Evolutionary conservation across 1,140 invertebrate genomes (phyloP).

Genomic region (Heliothis virescens): DNA sequence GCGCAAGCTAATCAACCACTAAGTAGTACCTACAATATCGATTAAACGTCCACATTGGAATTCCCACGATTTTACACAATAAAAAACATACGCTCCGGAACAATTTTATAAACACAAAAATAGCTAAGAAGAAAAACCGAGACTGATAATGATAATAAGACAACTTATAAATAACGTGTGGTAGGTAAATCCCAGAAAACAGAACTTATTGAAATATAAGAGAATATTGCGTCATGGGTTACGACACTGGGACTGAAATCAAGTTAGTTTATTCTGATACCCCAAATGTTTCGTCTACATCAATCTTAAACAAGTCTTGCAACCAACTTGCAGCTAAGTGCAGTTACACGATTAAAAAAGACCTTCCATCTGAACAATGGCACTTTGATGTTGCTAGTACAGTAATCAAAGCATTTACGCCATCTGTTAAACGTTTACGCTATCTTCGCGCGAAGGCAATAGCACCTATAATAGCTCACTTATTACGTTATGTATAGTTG

Average conservation of each 20-base stretch:
- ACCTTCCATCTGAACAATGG: slow-evolving; percentile 64
- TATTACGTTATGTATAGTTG: slow-evolving; percentile 35
- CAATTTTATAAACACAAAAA: not conserved
- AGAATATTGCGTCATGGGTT: slow-evolving; percentile 58
- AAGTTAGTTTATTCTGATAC: slow-evolving; percentile 47
- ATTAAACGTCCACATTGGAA: too few relatives aligned
- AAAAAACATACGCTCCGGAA: not conserved
- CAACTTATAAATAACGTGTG: not conserved
- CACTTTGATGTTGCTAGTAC: slow-evolving; percentile 53
- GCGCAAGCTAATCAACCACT: too few relatives aligned
- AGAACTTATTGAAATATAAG: slow-evolving; percentile 43
- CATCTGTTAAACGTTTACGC: slow-evolving; percentile 44
- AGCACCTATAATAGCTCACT: slow-evolving; percentile 31
- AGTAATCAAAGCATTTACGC: slow-evolving; percentile 40
- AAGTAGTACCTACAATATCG: too few relatives aligned
- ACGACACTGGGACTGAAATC: slow-evolving; percentile 47
- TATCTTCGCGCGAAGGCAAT: slow-evolving; percentile 40
- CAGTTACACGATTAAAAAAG: slow-evolving; percentile 57
- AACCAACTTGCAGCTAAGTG: slow-evolving; percentile 42
- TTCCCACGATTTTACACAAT: not conserved
- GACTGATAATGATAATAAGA: not conserved
- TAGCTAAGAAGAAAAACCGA: not conserved
- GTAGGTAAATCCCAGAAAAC: slow-evolving; percentile 23
- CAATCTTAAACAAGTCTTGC: slow-evolving; percentile 22
- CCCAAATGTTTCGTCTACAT: slow-evolving; percentile 31